Percentiles rank a stretch among this genome's conserved stretches.
phyloP scores from a whole-genome alignment of 2,888 invertebrate genomes.

The Nephrocerus scutellatus region DNA sequence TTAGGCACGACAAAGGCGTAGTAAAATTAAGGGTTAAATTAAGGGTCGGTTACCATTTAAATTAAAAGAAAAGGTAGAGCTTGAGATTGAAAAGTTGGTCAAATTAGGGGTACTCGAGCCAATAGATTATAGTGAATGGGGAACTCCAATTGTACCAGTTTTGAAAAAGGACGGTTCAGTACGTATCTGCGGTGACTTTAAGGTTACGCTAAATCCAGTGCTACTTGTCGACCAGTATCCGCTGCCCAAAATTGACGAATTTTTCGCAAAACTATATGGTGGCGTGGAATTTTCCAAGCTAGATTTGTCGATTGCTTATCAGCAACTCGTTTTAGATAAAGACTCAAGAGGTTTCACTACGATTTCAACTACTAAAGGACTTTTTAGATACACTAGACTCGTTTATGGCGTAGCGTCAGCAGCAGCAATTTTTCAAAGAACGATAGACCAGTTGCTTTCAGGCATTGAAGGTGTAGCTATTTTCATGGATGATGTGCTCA shows the following conservation, averaged over 20 bases:
- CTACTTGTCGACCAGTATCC: constrained; percentile 3
- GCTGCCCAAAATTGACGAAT: constrained; percentile 7
- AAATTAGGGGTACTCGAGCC: constrained; percentile 4
- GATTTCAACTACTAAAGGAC: constrained; percentile 25
- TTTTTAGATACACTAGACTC: constrained; percentile 15
- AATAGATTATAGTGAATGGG: no score
- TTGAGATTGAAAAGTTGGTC: constrained; percentile 6
- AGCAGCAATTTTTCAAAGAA: constrained; percentile 33
- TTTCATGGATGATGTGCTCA: constrained; percentile 27
- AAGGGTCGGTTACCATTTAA: no score
- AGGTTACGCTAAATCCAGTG: constrained; percentile 6
- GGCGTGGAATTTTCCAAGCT: constrained; percentile 33
- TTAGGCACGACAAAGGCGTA: constrained; percentile 1
- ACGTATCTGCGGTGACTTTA: constrained; percentile 9
- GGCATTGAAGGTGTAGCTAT: constrained; percentile 15
- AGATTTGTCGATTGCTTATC: constrained; percentile 36
- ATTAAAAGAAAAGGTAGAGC: constrained; percentile 5
- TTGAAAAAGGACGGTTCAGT: constrained; percentile 7
- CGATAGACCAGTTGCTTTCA: constrained; percentile 29
- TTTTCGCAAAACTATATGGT: constrained; percentile 17
- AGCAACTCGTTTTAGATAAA: constrained; percentile 31
- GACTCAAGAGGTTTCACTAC: constrained; percentile 24
- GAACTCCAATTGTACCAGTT: constrained; percentile 10
- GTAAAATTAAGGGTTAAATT: no score
- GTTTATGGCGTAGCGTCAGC: constrained; percentile 37